A percentile compares a stretch with the other conserved stretches of the same genome.
Evolutionary conservation across 2,113 vertebrate genomes (phyloP).

Genomic region (Eira barbara): DNA sequence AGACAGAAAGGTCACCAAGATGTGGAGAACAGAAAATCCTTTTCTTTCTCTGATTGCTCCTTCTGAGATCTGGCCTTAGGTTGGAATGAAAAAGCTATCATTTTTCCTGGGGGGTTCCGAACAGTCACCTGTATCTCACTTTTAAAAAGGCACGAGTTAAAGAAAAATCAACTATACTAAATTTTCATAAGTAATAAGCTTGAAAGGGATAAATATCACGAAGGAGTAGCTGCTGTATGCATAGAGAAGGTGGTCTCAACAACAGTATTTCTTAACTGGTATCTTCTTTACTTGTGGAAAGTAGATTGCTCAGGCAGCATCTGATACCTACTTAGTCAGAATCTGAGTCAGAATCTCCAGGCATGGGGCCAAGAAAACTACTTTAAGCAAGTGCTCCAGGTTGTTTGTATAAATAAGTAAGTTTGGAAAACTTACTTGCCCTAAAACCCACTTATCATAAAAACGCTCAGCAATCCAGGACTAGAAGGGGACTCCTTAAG

Average conservation of each 20-base stretch:
- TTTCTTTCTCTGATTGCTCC: neutral
- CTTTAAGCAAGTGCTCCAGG: neutral
- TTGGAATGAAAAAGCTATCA: neutral
- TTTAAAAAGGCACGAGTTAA: neutral
- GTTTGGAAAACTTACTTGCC: neutral
- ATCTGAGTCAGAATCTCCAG: neutral
- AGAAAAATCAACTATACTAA: neutral
- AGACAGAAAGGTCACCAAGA: neutral
- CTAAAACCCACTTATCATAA: neutral
- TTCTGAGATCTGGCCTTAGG: neutral
- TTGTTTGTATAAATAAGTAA: neutral
- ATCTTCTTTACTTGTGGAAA: neutral
- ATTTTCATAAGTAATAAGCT: neutral
- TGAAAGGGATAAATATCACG: neutral
- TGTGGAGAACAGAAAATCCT: neutral
- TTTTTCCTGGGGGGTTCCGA: neutral
- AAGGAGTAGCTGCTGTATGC: neutral
- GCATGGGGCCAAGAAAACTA: neutral
- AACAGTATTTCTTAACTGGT: neutral
- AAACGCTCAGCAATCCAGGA: neutral
- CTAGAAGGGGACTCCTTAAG: neutral
- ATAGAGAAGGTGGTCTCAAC: neutral
- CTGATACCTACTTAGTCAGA: neutral
- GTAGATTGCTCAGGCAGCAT: neutral
- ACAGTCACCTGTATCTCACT: neutral